Percentiles rank a stretch among this genome's conserved stretches.
Conservation (phyloP, 2,113 vertebrate genomes). For the Oreocharis arfaki region DNA sequence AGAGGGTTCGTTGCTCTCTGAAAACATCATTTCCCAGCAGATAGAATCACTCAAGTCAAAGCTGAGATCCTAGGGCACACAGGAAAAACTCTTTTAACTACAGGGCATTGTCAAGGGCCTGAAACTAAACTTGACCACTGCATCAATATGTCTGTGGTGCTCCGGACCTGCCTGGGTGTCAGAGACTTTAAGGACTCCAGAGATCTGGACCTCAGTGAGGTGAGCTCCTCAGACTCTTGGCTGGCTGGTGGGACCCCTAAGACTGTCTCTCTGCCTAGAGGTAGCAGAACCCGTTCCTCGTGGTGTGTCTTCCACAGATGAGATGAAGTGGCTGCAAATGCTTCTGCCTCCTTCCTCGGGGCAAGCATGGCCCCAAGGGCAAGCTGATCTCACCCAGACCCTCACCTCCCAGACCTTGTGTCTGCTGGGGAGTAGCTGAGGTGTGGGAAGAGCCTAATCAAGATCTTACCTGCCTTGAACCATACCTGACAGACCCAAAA, state of each 20-base stretch:
- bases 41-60: constrained; percentile 81
- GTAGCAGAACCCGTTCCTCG: background rate
- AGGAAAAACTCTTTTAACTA: background rate
- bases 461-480: background rate
- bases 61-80: constrained; percentile 74
- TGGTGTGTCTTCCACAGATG: background rate
- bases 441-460: background rate
- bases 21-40: constrained; percentile 83
- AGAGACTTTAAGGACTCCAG: background rate
- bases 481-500: background rate
- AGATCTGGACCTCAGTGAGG: background rate
- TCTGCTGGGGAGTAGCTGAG: background rate
- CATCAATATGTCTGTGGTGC: background rate
- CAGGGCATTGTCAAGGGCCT: background rate
- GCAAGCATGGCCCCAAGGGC: background rate
- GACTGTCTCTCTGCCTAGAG: background rate
- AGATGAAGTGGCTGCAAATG: background rate
- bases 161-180: background rate
- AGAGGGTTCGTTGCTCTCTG: background rate
- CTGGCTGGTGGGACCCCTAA: background rate
- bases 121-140: background rate
- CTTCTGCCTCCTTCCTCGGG: background rate
- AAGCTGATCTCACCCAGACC: background rate
- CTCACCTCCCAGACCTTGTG: background rate
- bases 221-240: background rate